phyloP scores from a whole-genome alignment of 2,888 invertebrate genomes.

The Leucozona laternaria region DNA sequence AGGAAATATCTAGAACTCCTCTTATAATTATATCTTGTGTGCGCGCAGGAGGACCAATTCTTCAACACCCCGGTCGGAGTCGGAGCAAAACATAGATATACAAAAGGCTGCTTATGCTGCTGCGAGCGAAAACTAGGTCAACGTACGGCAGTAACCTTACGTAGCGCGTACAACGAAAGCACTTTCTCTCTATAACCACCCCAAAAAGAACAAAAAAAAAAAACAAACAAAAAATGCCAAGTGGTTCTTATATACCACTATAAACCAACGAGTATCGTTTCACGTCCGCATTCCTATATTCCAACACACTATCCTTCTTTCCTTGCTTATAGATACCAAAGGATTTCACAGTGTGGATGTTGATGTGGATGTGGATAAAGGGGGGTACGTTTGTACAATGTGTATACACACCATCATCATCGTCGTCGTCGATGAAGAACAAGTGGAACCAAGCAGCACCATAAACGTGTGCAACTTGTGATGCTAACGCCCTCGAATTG shows the following conservation, averaged over 20 bases:
- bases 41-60: conserved; percentile 42
- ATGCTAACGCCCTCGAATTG: conserved; percentile 75
- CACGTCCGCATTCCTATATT: conserved; percentile 71
- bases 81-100: conserved; percentile 1
- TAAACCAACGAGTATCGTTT: conserved; percentile 73
- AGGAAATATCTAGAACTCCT: conserved; percentile 30
- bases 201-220: conserved; percentile 37
- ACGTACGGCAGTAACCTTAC: conserved; percentile 72
- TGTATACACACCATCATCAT: conserved; percentile 32
- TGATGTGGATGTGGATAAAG: not conserved
- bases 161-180: conserved; percentile 74
- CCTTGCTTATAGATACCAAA: conserved; percentile 26
- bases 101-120: conserved; percentile 26
- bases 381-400: conserved; percentile 6
- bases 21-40: conserved; percentile 55
- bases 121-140: conserved; percentile 58
- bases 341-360: conserved; percentile 53
- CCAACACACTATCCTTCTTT: conserved; percentile 38
- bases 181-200: conserved; percentile 73
- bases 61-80: conserved; percentile 31
- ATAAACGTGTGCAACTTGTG: conserved; percentile 71
- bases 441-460: conserved; percentile 49
- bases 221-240: not conserved
- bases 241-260: conserved; percentile 27
- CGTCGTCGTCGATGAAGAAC: conserved; percentile 49